phyloP scores from a whole-genome alignment of 2,797 vertebrate species.

The Propithecus perrieri region DNA sequence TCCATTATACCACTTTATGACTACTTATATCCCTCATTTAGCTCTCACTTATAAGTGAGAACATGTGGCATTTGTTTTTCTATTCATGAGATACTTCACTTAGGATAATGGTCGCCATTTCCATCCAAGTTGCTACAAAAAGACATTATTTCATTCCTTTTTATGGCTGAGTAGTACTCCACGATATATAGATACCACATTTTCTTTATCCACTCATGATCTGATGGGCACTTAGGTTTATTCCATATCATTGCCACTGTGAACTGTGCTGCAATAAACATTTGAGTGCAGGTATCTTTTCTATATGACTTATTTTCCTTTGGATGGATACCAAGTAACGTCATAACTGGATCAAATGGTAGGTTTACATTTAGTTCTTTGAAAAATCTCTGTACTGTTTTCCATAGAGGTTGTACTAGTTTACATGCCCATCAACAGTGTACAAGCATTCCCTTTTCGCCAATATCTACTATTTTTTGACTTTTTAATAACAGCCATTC shows the following conservation, averaged over 20 bases:
- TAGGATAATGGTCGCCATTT: background rate
- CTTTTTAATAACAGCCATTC: background rate
- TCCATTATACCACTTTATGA: background rate
- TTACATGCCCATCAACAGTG: background rate
- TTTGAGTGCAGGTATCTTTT: background rate
- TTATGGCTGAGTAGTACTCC: background rate
- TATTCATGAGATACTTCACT: background rate
- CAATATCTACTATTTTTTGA: background rate
- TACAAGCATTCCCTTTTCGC: background rate
- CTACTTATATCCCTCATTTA: background rate
- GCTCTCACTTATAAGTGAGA: background rate
- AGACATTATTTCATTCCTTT: background rate
- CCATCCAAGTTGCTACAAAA: background rate
- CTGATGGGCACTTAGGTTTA: background rate
- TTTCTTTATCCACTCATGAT: background rate
- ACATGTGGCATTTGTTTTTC: background rate
- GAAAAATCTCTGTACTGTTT: background rate
- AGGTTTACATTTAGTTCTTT: background rate
- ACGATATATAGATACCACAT: background rate
- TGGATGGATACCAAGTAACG: background rate
- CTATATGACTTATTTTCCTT: background rate
- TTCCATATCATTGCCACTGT: background rate
- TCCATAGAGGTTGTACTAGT: background rate
- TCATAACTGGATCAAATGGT: background rate
- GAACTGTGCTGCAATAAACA: background rate